Conservation (phyloP, 23 tunicate species). For the Styela plicata region DNA sequence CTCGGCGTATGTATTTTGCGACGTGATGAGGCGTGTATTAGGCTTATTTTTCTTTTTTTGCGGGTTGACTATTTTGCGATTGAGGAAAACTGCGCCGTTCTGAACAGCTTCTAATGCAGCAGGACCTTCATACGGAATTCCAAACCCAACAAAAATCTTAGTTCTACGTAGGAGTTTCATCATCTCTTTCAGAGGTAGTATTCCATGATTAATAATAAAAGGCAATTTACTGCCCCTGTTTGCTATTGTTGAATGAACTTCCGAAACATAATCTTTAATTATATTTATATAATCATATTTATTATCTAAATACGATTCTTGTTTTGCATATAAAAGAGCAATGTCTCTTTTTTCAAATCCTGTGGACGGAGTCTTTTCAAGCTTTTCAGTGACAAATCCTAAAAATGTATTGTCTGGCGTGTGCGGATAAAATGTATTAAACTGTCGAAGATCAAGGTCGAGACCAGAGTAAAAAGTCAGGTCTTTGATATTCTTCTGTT, state of each 20-base stretch:
- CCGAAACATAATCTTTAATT: constrained; percentile 33
- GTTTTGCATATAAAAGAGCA: constrained; percentile 73
- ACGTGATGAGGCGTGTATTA: constrained; percentile 35
- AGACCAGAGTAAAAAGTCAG: not conserved
- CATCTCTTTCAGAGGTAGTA: constrained; percentile 51
- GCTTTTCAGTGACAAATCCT: constrained; percentile 84
- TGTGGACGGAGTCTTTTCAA: not conserved
- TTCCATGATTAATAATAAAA: constrained; percentile 71
- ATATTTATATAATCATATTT: constrained; percentile 37
- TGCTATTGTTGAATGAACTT: constrained; percentile 65
- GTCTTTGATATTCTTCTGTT: not conserved
- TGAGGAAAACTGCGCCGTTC: constrained; percentile 71
- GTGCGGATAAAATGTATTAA: constrained; percentile 44
- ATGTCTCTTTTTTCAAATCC: constrained; percentile 30
- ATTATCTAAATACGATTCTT: constrained; percentile 56
- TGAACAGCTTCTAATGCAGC: constrained; percentile 91
- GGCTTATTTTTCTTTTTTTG: constrained; percentile 36
- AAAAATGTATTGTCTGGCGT: constrained; percentile 92
- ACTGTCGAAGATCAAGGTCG: not conserved
- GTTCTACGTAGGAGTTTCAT: constrained; percentile 44
- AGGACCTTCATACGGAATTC: constrained; percentile 94
- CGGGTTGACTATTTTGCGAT: constrained; percentile 30
- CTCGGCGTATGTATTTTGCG: constrained; percentile 75
- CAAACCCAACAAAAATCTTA: constrained; percentile 83
- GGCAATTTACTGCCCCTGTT: constrained; percentile 24